Evolutionary conservation across 2,888 invertebrate species (phyloP).

Genomic region (Cabera pusaria): DNA sequence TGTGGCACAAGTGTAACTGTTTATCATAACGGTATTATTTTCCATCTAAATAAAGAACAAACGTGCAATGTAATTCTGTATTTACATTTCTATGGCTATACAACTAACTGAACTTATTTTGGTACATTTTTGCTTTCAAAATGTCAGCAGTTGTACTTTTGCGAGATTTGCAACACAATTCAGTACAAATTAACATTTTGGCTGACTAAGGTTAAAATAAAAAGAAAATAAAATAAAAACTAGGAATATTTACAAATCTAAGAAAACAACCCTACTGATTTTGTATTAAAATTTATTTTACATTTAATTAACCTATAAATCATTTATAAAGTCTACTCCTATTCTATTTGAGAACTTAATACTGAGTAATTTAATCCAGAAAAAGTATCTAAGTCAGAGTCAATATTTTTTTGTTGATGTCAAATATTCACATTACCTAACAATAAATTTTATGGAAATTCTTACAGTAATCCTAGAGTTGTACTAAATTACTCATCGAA

Average conservation of each 20-base stretch:
- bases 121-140: neutral
- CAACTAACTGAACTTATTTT: too few relatives aligned
- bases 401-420: conserved; percentile 58
- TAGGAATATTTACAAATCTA: conserved; percentile 75
- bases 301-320: conserved; percentile 67
- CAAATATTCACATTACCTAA: conserved; percentile 58
- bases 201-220: conserved; percentile 18
- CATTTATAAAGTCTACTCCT: conserved; percentile 58
- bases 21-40: conserved; percentile 12
- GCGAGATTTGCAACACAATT: too few relatives aligned
- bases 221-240: conserved; percentile 38
- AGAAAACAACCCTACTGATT: conserved; percentile 77
- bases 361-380: conserved; percentile 65
- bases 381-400: conserved; percentile 41
- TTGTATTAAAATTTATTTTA: conserved; percentile 74
- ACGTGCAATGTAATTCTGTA: conserved; percentile 4
- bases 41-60: conserved; percentile 9
- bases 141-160: conserved; percentile 16
- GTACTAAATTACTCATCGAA: conserved; percentile 55
- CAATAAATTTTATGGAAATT: conserved; percentile 56
- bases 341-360: conserved; percentile 79
- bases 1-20: conserved; percentile 14
- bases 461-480: conserved; percentile 73
- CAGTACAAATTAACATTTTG: neutral
- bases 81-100: neutral